Conservation (phyloP, 1,140 invertebrate species). For the Globodera ellingtonae region DNA sequence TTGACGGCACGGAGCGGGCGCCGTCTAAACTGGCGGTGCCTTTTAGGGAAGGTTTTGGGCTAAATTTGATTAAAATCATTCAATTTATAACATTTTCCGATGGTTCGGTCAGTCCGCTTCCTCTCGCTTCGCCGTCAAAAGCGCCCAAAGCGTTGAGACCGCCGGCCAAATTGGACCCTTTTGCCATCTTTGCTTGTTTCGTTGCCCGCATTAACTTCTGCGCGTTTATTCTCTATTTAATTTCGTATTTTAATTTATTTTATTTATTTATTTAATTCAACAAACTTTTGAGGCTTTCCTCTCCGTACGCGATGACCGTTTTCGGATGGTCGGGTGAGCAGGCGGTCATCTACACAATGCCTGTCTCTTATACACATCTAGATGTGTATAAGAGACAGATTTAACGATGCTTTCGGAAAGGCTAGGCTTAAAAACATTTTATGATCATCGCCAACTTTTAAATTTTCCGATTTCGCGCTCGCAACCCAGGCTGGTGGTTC, state of each 20-base stretch:
- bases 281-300: conserved; percentile 5
- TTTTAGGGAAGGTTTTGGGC: not conserved
- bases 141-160: not conserved
- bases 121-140: not conserved
- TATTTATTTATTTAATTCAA: not conserved
- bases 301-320: conserved; percentile 14
- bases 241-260: not conserved
- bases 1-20: conserved; percentile 10
- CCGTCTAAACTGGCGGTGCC: not conserved
- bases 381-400: too few species aligned
- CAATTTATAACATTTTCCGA: not conserved
- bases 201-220: not conserved
- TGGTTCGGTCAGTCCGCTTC: not conserved
- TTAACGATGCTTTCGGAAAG: too few species aligned
- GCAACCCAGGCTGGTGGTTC: conserved; percentile 57
- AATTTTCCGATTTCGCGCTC: conserved; percentile 46
- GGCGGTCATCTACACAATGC: conserved; percentile 15
- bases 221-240: not conserved
- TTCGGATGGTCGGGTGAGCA: conserved; percentile 26
- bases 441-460: conserved; percentile 10
- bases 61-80: not conserved
- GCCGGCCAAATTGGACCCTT: not conserved
- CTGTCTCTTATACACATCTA: too few species aligned
- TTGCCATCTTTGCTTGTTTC: not conserved
- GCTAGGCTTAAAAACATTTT: too few species aligned